These are phyloP conservation scores for Hypothenemus hampei DNA, from an alignment of 1,140 invertebrate species.

Conservation along the genomic window DNA sequence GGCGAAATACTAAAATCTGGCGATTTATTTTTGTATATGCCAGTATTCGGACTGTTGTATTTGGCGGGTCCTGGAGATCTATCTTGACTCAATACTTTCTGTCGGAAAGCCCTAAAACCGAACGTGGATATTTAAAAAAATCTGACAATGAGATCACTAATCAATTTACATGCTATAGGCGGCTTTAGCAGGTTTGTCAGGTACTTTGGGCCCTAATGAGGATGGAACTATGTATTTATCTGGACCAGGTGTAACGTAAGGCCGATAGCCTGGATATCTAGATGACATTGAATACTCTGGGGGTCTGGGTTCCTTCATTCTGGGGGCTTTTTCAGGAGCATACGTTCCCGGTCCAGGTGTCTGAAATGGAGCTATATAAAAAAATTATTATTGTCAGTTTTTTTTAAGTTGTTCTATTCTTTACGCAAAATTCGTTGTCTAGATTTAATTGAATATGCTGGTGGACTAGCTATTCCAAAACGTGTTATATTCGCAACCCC, in stretches of 20 bases:
- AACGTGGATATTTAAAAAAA: too few species aligned
- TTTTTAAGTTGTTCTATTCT: not conserved
- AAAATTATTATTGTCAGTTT: not conserved
- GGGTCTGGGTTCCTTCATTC: constrained; percentile 47
- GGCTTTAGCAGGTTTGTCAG: constrained; percentile 43
- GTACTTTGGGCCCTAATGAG: constrained; percentile 43
- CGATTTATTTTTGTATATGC: constrained; percentile 37
- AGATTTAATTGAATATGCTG: constrained; percentile 45
- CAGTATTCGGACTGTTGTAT: constrained; percentile 44
- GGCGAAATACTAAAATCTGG: constrained; percentile 46
- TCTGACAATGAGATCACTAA: not conserved
- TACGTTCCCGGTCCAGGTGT: constrained; percentile 56
- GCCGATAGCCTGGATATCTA: constrained; percentile 36
- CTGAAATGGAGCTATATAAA: constrained; percentile 33
- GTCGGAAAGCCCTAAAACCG: constrained; percentile 24
- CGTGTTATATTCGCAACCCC: constrained; percentile 45
- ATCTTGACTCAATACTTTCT: constrained; percentile 16
- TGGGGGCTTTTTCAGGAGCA: constrained; percentile 47
- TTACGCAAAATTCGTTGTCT: constrained; percentile 33
- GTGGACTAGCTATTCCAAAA: constrained; percentile 47
- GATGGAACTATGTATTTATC: constrained; percentile 53
- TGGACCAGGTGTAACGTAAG: constrained; percentile 51
- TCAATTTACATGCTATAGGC: constrained; percentile 49
- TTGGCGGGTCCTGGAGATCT: constrained; percentile 55
- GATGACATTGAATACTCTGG: constrained; percentile 54